Percentiles rank a stretch among this genome's conserved stretches.
Conservation (phyloP, 2,888 invertebrate genomes). For the Drosophila villosipedis region DNA sequence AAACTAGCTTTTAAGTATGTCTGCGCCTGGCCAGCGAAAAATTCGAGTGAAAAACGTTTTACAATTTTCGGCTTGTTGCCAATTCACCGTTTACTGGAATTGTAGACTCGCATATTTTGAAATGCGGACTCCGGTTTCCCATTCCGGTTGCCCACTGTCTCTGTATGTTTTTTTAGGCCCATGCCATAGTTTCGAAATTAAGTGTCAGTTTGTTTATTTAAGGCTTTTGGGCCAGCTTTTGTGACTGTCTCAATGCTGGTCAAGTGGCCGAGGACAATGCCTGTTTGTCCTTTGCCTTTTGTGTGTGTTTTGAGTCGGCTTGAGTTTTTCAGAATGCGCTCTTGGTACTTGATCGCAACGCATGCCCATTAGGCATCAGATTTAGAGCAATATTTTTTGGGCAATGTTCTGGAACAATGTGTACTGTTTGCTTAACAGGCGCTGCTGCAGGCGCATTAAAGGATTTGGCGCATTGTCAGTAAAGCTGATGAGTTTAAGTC, state of each 20-base stretch:
- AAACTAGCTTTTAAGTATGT: constrained; percentile 76
- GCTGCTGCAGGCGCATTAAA: constrained; percentile 59
- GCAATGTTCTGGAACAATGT: constrained; percentile 30
- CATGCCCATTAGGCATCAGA: constrained; percentile 54
- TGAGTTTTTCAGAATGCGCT: neutral
- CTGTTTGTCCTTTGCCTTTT: constrained; percentile 9
- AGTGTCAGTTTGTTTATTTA: constrained; percentile 48
- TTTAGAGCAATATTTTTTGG: constrained; percentile 57
- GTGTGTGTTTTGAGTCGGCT: neutral
- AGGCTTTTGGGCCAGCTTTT: constrained; percentile 18
- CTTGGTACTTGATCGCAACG: constrained; percentile 19
- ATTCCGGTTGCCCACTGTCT: neutral
- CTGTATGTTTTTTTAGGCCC: constrained; percentile 32
- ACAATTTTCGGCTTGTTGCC: constrained; percentile 40
- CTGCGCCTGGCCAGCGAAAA: constrained; percentile 57
- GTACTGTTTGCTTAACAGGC: constrained; percentile 22
- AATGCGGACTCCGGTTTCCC: neutral
- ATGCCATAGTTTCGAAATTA: constrained; percentile 58
- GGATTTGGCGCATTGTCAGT: constrained; percentile 48
- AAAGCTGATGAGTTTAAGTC: constrained; percentile 37
- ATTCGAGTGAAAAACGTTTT: constrained; percentile 45
- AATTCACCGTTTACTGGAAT: constrained; percentile 47
- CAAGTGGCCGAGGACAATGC: constrained; percentile 31
- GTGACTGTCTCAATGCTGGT: constrained; percentile 19
- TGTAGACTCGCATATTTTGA: constrained; percentile 7